Evolutionary conservation across 2,797 vertebrate species (phyloP).

Genomic region (Toxotes lorentzi): DNA sequence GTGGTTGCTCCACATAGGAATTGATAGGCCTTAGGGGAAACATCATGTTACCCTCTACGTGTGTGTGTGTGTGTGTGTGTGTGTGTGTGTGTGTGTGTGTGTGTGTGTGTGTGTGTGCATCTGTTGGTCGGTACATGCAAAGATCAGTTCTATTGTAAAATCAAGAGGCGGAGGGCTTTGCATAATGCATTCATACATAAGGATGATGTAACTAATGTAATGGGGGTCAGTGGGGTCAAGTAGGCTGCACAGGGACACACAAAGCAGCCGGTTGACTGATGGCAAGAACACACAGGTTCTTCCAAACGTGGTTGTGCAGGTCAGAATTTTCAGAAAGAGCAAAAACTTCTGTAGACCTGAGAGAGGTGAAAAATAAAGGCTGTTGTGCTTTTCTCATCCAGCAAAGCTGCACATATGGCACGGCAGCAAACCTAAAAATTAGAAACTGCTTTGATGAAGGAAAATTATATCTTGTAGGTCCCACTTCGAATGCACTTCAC

Average conservation of each 20-base stretch:
- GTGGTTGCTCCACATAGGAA: slow-evolving; percentile 86
- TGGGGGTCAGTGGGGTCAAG: slow-evolving; percentile 58
- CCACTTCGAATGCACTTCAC: slow-evolving; percentile 94
- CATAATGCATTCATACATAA: slow-evolving; percentile 44
- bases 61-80: slow-evolving; percentile 23
- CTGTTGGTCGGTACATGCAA: slow-evolving; percentile 45
- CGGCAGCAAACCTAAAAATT: slow-evolving; percentile 94
- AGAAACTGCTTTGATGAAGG: slow-evolving; percentile 95
- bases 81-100: slow-evolving; percentile 8
- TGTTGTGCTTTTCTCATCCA: slow-evolving; percentile 53
- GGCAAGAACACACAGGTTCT: slow-evolving; percentile 27
- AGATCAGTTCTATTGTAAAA: slow-evolving; percentile 42
- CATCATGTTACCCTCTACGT: slow-evolving; percentile 77
- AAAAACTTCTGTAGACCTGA: slow-evolving; percentile 14
- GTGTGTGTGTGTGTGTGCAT: slow-evolving; percentile 34
- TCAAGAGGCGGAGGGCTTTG: slow-evolving; percentile 40
- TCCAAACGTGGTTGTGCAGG: not conserved
- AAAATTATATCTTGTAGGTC: slow-evolving; percentile 96
- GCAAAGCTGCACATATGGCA: slow-evolving; percentile 87
- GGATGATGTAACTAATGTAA: slow-evolving; percentile 59
- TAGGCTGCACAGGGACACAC: slow-evolving; percentile 17
- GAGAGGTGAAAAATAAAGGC: slow-evolving; percentile 33
- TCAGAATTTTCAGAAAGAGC: slow-evolving; percentile 14
- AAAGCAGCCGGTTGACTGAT: slow-evolving; percentile 60
- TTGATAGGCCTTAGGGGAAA: slow-evolving; percentile 86